Percentiles rank a stretch among this genome's conserved stretches.
Evolutionary conservation across 1,140 invertebrate species (phyloP).

Genomic region (Bicyclus anynana): DNA sequence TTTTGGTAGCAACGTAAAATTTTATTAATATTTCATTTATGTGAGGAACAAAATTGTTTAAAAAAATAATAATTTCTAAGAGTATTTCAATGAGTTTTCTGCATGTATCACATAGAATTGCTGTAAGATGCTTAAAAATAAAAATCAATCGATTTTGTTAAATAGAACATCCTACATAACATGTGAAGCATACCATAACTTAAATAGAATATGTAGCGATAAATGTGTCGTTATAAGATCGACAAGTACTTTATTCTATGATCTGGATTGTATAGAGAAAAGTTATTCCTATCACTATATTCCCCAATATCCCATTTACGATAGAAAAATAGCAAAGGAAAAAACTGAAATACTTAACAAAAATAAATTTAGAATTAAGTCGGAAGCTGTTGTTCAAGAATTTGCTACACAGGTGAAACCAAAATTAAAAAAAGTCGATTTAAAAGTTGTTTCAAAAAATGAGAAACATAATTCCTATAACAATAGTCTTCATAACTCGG

Average conservation of each 20-base stretch:
- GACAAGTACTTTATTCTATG: constrained; percentile 60
- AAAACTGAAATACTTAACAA: constrained; percentile 6
- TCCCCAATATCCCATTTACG: constrained; percentile 28
- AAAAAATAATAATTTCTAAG: no score
- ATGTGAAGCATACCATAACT: constrained; percentile 46
- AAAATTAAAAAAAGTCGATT: constrained; percentile 29
- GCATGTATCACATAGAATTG: no score
- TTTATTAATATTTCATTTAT: no score
- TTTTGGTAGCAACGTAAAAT: no score
- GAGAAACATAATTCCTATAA: constrained; percentile 28
- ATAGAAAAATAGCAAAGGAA: constrained; percentile 21
- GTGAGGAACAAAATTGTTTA: no score
- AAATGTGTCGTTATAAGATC: constrained; percentile 42
- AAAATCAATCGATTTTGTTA: constrained; percentile 1
- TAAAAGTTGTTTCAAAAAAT: constrained; percentile 34
- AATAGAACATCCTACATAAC: constrained; percentile 42
- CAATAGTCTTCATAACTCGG: constrained; percentile 38
- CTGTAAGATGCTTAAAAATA: not conserved
- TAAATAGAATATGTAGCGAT: constrained; percentile 38
- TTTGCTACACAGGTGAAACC: constrained; percentile 44
- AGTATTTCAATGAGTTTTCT: no score
- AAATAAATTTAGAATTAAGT: constrained; percentile 34
- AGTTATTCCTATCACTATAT: constrained; percentile 54
- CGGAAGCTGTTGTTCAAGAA: constrained; percentile 48
- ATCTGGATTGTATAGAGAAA: constrained; percentile 56